These are phyloP conservation scores for Okamejei kenojei DNA, from an alignment of 2,797 vertebrate species.

Conservation along the genomic window DNA sequence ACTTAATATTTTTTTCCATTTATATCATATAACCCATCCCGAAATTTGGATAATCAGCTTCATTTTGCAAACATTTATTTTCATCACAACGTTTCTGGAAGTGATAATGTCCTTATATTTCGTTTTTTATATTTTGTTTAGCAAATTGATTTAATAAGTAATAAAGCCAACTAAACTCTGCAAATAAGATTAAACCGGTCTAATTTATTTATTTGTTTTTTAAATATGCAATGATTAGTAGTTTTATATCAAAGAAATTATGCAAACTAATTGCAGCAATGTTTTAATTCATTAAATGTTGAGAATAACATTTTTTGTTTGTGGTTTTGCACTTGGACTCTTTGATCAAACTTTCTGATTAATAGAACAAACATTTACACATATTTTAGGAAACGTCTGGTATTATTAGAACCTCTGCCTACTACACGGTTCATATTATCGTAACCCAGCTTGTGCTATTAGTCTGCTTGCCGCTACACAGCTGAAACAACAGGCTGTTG, in stretches of 20 bases:
- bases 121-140: not conserved
- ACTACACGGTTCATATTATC: too few relatives aligned
- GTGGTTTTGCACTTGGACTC: not conserved
- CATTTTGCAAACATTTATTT: not conserved
- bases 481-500: too few relatives aligned
- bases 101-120: not conserved
- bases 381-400: not conserved
- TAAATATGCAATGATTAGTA: not conserved
- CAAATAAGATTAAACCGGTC: not conserved
- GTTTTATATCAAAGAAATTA: not conserved
- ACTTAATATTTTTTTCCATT: not conserved
- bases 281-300: not conserved
- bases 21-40: not conserved
- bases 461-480: too few relatives aligned
- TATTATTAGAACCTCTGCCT: too few relatives aligned
- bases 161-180: not conserved
- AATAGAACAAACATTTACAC: not conserved
- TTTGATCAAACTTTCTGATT: not conserved
- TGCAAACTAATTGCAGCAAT: not conserved
- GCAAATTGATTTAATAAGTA: not conserved
- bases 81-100: not conserved
- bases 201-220: not conserved
- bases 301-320: not conserved
- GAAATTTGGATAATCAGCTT: not conserved
- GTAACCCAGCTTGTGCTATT: too few relatives aligned